These are phyloP conservation scores for Sebastes schlegelii DNA, from an alignment of 2,113 vertebrate genomes.

Conservation along the genomic window DNA sequence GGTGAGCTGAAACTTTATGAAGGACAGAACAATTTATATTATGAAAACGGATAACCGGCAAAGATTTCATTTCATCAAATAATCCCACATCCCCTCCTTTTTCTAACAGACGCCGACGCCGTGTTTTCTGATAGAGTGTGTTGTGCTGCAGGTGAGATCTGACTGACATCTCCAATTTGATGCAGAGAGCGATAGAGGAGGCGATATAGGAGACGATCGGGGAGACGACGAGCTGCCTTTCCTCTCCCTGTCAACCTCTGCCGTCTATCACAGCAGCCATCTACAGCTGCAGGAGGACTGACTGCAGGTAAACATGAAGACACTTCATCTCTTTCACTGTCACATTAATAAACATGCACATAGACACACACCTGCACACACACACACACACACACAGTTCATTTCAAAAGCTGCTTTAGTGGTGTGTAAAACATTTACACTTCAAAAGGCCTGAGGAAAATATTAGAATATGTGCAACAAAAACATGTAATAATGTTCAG, in stretches of 20 bases:
- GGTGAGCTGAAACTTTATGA: constrained; percentile 27
- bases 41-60: constrained; percentile 14
- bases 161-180: constrained; percentile 71
- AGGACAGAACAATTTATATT: constrained; percentile 52
- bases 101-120: background rate
- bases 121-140: constrained; percentile 26
- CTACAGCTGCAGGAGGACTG: constrained; percentile 48
- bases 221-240: constrained; percentile 31
- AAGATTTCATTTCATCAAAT: constrained; percentile 34
- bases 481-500: background rate
- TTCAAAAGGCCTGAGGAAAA: constrained; percentile 20
- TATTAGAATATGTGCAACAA: background rate
- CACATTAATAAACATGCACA: background rate
- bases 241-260: constrained; percentile 49
- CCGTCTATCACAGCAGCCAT: constrained; percentile 60
- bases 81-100: constrained; percentile 15
- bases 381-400: background rate
- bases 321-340: constrained; percentile 21
- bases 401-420: constrained; percentile 28
- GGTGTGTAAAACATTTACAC: constrained; percentile 14
- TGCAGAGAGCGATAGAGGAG: constrained; percentile 55
- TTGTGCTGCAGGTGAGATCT: constrained; percentile 39
- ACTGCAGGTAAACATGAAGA: constrained; percentile 36
- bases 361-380: background rate
- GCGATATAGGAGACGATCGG: background rate